Evolutionary conservation across 2,113 vertebrate genomes (phyloP), one percentile per base, ranked within the genome.

Genomic region (Rhizomys pruinosus): DNA sequence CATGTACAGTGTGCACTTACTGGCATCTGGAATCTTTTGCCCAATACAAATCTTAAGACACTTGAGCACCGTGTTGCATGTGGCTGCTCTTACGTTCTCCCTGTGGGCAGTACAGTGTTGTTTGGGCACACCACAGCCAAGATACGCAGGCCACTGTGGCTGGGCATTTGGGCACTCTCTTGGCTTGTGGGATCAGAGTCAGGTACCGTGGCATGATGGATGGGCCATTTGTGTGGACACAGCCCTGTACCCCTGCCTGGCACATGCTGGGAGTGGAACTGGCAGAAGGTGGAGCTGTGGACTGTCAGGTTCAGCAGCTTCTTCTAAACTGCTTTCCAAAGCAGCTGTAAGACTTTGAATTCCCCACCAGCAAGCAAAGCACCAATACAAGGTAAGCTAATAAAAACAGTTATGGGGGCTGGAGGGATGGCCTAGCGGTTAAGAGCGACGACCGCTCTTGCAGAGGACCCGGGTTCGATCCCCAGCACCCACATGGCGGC

Each of bases 41-140:
- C 66, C 61, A 69, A 10, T 12, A 29, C n/a, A 37, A 52, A 4
- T 57, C 32, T 23, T 22, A 55, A 63, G 47, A 84, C 16, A 69
- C 29, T 64, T n/a, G 5, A 3, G 10, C 20, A 2, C 23, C 32
- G 0, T 12, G 2, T 2, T 52, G 5, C 5, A 20, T 0, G 0
- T 1, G 16, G 16, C 1, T 7, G 39, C 5, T 86, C 5, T 13
- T 5, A 19, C 47, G 0, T 71, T 57, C 55, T 77, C 10, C 1
- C 1, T 34, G 34, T 77, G 34, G 10, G 32, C 13, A 34, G 9
- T 32, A 27, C 5, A 66, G 22, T 17, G 8, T 10, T 19, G 17
- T 32, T 12, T 42, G 47, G 20, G 3, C 32, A 17, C 3, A 55
- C 77, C 82, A 17, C 29, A 32, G 25, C 7, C 9, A 12, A 1